A percentile compares a stretch with the other conserved stretches of the same genome.
phyloP scores from a whole-genome alignment of 2,888 invertebrate genomes.

The Acholoe squamosa region DNA sequence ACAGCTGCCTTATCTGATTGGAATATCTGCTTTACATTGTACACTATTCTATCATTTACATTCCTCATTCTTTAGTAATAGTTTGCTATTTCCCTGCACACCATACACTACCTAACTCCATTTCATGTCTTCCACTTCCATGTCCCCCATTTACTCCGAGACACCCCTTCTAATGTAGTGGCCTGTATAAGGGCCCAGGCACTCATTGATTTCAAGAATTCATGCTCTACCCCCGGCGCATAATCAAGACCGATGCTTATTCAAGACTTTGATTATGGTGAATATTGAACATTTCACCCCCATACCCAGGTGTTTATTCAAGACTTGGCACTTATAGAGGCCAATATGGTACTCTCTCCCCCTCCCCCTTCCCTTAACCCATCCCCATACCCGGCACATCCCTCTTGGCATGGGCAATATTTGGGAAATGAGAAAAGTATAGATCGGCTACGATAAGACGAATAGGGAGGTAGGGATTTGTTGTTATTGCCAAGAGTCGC shows the following conservation, averaged over 20 bases:
- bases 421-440: constrained; percentile 37
- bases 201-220: too few relatives aligned
- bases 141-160: too few relatives aligned
- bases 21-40: constrained; percentile 2
- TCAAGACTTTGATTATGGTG: too few relatives aligned
- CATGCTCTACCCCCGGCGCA: too few relatives aligned
- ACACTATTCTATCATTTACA: constrained; percentile 17
- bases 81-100: not conserved
- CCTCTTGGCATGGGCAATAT: not conserved
- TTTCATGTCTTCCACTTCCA: not conserved
- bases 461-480: not conserved
- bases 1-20: not conserved
- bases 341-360: too few relatives aligned
- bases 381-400: not conserved
- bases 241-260: too few relatives aligned
- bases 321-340: too few relatives aligned
- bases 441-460: constrained; percentile 12
- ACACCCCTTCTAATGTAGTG: too few relatives aligned
- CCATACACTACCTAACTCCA: not conserved
- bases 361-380: not conserved
- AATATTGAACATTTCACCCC: too few relatives aligned
- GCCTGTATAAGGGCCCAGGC: too few relatives aligned
- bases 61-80: constrained; percentile 6
- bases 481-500: not conserved
- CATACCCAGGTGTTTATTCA: too few relatives aligned